Conservation (phyloP, 2,888 invertebrate genomes). For the Xylophagus ater region DNA sequence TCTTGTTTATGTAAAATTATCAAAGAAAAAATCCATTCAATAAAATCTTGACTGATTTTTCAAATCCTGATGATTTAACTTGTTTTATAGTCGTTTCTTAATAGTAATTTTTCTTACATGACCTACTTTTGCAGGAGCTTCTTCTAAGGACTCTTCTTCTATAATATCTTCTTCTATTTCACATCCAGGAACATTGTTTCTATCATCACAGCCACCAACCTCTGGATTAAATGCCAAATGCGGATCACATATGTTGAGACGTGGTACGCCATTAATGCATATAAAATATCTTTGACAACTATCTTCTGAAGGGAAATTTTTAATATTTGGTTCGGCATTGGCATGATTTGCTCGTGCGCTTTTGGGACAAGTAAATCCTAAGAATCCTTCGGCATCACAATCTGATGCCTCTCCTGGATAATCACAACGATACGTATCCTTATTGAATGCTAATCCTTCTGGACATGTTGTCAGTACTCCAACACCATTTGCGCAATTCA, state of each 20-base stretch:
- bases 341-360: slow-evolving; percentile 34
- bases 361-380: slow-evolving; percentile 69
- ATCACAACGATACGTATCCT: slow-evolving; percentile 64
- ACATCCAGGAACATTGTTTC: slow-evolving; percentile 32
- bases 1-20: too few relatives aligned
- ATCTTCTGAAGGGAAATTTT: slow-evolving; percentile 43
- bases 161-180: too few relatives aligned
- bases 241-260: slow-evolving; percentile 64
- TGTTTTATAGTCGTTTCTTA: too few relatives aligned
- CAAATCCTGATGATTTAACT: too few relatives aligned
- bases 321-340: slow-evolving; percentile 28
- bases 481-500: slow-evolving; percentile 69
- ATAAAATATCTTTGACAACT: slow-evolving; percentile 73
- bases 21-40: too few relatives aligned
- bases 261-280: slow-evolving; percentile 62
- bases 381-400: slow-evolving; percentile 65
- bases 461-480: slow-evolving; percentile 66
- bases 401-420: slow-evolving; percentile 76
- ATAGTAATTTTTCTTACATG: too few relatives aligned
- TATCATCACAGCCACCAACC: slow-evolving; percentile 55
- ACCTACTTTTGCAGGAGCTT: too few relatives aligned
- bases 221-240: slow-evolving; percentile 67
- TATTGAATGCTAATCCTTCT: slow-evolving; percentile 70
- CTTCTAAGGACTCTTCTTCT: too few relatives aligned
- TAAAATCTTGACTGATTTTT: too few relatives aligned